phyloP scores from a whole-genome alignment of 2,113 vertebrate genomes.

The Candoia aspera region DNA sequence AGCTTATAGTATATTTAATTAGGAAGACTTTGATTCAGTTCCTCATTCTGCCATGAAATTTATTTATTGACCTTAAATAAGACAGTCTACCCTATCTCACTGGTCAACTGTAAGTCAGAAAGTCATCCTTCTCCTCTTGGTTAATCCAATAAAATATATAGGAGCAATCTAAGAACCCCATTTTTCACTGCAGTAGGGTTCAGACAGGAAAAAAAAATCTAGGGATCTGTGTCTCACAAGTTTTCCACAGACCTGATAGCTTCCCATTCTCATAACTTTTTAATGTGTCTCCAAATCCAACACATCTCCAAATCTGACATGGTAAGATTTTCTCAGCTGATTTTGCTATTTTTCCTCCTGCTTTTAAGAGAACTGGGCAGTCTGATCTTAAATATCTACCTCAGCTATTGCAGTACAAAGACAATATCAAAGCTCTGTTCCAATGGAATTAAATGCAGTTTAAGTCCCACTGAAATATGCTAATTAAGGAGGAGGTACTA shows the following conservation, averaged over 20 bases:
- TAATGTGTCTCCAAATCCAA: neutral
- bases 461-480: neutral
- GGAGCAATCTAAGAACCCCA: neutral
- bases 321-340: neutral
- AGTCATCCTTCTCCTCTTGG: neutral
- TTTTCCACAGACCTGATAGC: neutral
- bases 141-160: neutral
- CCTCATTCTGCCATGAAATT: neutral
- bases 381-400: neutral
- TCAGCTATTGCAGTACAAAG: neutral
- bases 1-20: neutral
- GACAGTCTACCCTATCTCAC: neutral
- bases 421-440: neutral
- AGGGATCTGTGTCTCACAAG: neutral
- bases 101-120: neutral
- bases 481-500: neutral
- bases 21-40: neutral
- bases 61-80: neutral
- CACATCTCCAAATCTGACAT: neutral
- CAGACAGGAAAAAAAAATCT: neutral
- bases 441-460: no score
- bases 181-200: neutral
- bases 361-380: neutral
- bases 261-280: neutral
- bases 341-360: neutral